Evolutionary conservation across 2,888 invertebrate genomes (phyloP), one percentile per base, ranked within the genome.

Genomic region (Epinotia brunnichana): DNA sequence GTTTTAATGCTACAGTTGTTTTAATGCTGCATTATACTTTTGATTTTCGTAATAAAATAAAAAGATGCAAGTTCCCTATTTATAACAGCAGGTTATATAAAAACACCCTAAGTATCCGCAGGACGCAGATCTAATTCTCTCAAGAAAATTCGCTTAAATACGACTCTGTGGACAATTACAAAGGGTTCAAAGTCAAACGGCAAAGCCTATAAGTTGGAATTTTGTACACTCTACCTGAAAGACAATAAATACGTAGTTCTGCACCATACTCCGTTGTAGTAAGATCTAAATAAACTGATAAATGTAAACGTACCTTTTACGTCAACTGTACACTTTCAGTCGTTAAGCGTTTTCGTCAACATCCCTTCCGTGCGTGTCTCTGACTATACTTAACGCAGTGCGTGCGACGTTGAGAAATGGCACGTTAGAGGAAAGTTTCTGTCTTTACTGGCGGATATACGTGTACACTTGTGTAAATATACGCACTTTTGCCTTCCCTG

Each of bases 341-440:
- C 9, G 41, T 60, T 48, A 21, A 64, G 53, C 57, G 39, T 64
- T 41, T 61, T 63, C 61, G 63, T 56, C 54, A 61, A 39, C 62
- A 39, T 67, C 57, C 70, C 56, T 68, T 75, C 60, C 68, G 73
- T 63, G 73, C 68, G 59, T 67, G n/a, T n/a, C n/a, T n/a, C n/a
- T n/a, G 70, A 60, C 70, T 69, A 72, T 75, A 75, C 71, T 67
- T 62, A 60, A 41, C 69, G 69, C 59, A 54, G 71, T 75, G 75
- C 67, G 69, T 57, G 69, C 57, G 75, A 74, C 75, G 62, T 74
- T 75, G 75, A 75, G 67, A 63, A 72, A 75, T 75, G 75, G 69
- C 56, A 61, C 74, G 57, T 41, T 24, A 59, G 39, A 15, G 10
- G 41, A 29, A 29, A 15, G 21, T 10, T 51, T 48, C 53, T 64